Percentiles rank a stretch among this genome's conserved stretches.
These are phyloP conservation scores for Saxidomus purpurata DNA, from an alignment of 1,140 invertebrate species.

Conservation along the genomic window DNA sequence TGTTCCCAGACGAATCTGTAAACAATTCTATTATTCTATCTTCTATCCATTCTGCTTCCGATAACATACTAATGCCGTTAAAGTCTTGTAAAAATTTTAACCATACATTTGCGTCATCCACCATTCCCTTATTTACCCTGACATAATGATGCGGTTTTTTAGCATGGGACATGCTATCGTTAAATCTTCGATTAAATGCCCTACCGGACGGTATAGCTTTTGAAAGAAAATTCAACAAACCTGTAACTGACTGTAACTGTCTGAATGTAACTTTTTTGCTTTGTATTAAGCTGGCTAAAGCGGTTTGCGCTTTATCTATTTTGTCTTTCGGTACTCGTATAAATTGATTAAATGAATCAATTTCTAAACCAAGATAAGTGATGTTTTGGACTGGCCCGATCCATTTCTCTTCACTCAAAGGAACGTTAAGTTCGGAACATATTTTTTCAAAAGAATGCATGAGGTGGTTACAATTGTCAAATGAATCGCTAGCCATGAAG, in stretches of 20 bases:
- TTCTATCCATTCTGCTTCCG: too few species aligned
- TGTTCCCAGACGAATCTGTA: too few species aligned
- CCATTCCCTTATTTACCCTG: constrained; percentile 3
- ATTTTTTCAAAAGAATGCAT: neutral
- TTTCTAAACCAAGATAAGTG: neutral
- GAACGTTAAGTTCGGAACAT: neutral
- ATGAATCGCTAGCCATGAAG: neutral
- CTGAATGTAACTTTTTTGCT: neutral
- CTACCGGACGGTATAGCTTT: neutral
- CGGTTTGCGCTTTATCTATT: neutral
- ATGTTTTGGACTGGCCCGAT: neutral
- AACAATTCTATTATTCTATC: too few species aligned
- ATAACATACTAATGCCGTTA: constrained; percentile 36
- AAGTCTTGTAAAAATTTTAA: constrained; percentile 36
- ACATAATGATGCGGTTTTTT: constrained; percentile 33
- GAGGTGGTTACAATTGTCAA: neutral
- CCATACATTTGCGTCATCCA: neutral
- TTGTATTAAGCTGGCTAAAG: neutral
- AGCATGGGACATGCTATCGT: constrained; percentile 29
- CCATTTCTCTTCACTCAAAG: neutral
- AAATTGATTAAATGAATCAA: neutral
- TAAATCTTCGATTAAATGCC: constrained; percentile 14
- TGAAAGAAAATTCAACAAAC: neutral
- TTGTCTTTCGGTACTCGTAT: neutral
- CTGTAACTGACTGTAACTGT: neutral